These are phyloP conservation scores for Clarias fuscus DNA, from an alignment of 2,797 vertebrate species.

Conservation along the genomic window DNA sequence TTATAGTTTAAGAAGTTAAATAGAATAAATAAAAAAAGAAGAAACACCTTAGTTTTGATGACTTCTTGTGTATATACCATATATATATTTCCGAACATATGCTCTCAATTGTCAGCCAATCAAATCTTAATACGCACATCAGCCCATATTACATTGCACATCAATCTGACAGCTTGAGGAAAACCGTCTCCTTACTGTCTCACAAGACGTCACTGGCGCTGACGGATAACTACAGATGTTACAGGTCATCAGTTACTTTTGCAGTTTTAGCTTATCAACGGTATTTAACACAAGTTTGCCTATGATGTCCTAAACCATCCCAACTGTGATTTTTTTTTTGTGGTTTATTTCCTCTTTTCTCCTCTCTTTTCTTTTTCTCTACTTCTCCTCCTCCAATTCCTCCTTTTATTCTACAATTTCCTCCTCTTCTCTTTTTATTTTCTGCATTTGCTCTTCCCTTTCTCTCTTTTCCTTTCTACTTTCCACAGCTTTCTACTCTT, in stretches of 20 bases:
- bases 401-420: too few species aligned
- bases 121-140: background rate
- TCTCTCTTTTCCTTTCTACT: background rate
- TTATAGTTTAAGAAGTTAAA: background rate
- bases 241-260: slow-evolving; percentile 7
- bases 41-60: background rate
- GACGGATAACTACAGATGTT: background rate
- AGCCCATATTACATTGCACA: background rate
- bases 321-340: background rate
- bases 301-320: background rate
- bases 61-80: background rate
- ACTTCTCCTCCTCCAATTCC: too few species aligned
- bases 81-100: background rate
- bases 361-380: background rate
- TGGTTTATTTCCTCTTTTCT: background rate
- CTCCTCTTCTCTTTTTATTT: background rate
- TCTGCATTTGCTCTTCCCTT: background rate
- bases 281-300: background rate
- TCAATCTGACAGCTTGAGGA: background rate
- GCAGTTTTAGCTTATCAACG: background rate
- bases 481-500: background rate
- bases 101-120: background rate
- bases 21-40: background rate
- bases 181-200: background rate
- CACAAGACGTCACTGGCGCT: background rate